phyloP scores from a whole-genome alignment of 2,113 vertebrate species.

The Passerina amoena region DNA sequence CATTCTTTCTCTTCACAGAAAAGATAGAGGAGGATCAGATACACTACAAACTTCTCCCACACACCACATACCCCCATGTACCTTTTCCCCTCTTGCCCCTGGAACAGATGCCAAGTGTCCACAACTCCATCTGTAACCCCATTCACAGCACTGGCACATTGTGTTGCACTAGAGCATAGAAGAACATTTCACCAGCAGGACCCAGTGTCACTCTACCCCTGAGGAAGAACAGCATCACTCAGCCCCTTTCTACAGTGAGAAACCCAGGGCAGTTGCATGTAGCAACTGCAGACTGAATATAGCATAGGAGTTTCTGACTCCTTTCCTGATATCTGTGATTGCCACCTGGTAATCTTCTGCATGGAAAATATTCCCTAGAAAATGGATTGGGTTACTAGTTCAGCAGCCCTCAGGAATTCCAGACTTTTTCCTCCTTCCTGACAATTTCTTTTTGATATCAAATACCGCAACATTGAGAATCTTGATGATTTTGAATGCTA shows the following conservation, averaged over 20 bases:
- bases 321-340: not conserved
- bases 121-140: not conserved
- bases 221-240: not conserved
- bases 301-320: not conserved
- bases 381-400: not conserved
- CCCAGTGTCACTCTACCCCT: not conserved
- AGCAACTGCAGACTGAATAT: not conserved
- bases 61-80: not conserved
- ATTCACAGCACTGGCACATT: rapidly evolving
- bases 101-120: not conserved
- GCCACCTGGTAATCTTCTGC: not conserved
- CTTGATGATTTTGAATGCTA: not conserved
- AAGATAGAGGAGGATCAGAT: not conserved
- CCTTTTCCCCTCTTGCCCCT: not conserved
- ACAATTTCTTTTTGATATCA: not conserved
- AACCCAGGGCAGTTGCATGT: not conserved
- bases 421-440: not conserved
- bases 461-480: not conserved
- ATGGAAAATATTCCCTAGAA: not conserved
- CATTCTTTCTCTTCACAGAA: not conserved
- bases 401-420: not conserved
- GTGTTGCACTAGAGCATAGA: not conserved
- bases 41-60: not conserved
- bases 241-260: not conserved
- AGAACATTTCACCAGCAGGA: not conserved